Evolutionary conservation across 2,888 invertebrate genomes (phyloP).

Genomic region (Amblyjoppa fuscipennis): DNA sequence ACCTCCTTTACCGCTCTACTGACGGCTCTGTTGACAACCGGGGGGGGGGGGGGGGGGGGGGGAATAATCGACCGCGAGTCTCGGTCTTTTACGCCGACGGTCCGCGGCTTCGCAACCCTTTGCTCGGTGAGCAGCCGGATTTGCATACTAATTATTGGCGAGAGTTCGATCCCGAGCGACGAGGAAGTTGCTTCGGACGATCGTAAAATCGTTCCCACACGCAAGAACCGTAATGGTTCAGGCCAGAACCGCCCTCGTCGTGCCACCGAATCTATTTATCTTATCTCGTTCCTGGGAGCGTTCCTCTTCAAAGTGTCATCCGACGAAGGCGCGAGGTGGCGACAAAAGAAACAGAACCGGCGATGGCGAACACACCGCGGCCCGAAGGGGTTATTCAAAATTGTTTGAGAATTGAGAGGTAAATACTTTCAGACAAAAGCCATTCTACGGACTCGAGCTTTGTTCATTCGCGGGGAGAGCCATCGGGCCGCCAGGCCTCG

Average conservation of each 20-base stretch:
- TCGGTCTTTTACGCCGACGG: conserved; percentile 2
- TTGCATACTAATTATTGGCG: conserved; percentile 77
- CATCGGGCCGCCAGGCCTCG: background rate
- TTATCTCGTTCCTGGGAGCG: conserved; percentile 55
- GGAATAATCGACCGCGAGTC: conserved; percentile 13
- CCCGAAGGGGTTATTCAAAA: conserved; percentile 43
- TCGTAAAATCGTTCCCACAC: conserved; percentile 56
- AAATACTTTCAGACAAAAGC: conserved; percentile 60
- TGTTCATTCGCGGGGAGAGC: conserved; percentile 17
- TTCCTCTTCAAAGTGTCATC: conserved; percentile 58
- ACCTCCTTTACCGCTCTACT: conserved; percentile 24
- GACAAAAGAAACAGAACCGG: background rate
- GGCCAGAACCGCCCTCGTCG: conserved; percentile 38
- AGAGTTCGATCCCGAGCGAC: conserved; percentile 64
- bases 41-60: too few relatives aligned
- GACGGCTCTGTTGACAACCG: conserved; percentile 33
- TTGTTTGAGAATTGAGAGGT: conserved; percentile 58
- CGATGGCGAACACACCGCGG: conserved; percentile 36
- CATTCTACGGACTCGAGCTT: conserved; percentile 38
- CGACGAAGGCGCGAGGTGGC: conserved; percentile 32
- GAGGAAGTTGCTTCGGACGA: conserved; percentile 29
- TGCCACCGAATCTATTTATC: conserved; percentile 65
- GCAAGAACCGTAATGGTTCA: conserved; percentile 23
- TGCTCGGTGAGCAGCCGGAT: conserved; percentile 50
- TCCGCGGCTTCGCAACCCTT: background rate